Evolutionary conservation across 2,113 vertebrate species (phyloP).

Genomic region (Caranx melampygus): DNA sequence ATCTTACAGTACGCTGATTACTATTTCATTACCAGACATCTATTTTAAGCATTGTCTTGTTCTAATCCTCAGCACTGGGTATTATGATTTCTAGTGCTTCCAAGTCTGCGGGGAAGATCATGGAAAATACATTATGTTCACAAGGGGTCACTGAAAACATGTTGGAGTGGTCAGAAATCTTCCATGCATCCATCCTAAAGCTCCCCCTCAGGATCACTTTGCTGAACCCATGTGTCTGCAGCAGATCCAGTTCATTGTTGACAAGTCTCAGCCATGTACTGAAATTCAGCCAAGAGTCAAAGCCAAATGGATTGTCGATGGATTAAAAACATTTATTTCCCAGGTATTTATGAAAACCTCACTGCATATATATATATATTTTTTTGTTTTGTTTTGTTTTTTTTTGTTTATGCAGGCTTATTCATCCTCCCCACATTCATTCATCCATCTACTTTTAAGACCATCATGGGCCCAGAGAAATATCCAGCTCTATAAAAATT

Average conservation of each 20-base stretch:
- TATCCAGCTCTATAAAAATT: neutral
- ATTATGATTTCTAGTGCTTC: slow-evolving; percentile 12
- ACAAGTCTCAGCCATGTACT: neutral
- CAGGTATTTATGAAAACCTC: neutral
- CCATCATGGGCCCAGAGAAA: neutral
- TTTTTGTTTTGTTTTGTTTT: no score
- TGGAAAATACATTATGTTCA: slow-evolving; percentile 47
- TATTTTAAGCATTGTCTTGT: slow-evolving; percentile 30
- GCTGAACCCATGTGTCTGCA: slow-evolving; percentile 40
- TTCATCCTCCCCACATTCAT: neutral
- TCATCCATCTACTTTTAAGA: neutral
- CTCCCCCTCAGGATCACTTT: slow-evolving; percentile 24
- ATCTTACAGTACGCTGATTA: no score
- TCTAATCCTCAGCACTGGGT: slow-evolving; percentile 5
- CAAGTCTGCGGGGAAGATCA: slow-evolving; percentile 39
- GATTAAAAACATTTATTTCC: neutral
- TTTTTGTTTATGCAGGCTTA: neutral
- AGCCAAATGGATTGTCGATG: neutral
- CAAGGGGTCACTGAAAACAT: slow-evolving; percentile 34
- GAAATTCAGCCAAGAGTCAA: neutral
- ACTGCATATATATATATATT: no score
- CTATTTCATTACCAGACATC: slow-evolving; percentile 6
- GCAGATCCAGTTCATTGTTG: neutral
- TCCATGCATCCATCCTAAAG: slow-evolving; percentile 21
- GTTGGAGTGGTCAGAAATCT: slow-evolving; percentile 4